Base-by-base conservation (phyloP, 2,888 invertebrate species). In the Diaprepes abbreviatus region DNA sequence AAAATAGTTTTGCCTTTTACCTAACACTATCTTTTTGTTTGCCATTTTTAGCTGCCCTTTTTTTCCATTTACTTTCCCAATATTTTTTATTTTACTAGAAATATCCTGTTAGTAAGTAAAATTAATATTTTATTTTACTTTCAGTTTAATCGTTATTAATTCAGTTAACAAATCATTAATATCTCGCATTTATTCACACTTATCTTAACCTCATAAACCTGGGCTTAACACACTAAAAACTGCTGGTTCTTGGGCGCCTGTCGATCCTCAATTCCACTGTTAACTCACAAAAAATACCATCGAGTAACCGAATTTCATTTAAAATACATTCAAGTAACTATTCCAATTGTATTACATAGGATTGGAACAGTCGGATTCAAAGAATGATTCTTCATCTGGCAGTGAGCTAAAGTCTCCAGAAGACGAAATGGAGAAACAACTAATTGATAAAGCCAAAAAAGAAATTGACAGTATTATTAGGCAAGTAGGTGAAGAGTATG, bases 401-500 rank as follows among this genome's bases (percentile, higher is more conserved):
- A 58, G 9, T 19, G 60, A 63, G 16, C 1, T 21, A 28, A 55
- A 57, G 9, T 36, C 63, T 14, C 28, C 43, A 35, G 40, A 50
- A 21, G 36, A 45, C 35, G 33, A 55, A 48, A 14, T 21, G 19
- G 40, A 38, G 19, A 48, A 55, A 12, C n/a, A 64, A n/a, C 58
- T 63, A 24, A 28, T 52, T 9, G 62, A 72, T 59, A 70, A 76
- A 79, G 67, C 72, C 73, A 16, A 79, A 78, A 63, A 73, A 75
- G 48, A 80, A 80, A 50, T 84, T 57, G 83, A 83, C 62, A 79
- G 78, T 54, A 84, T 84, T 43, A 83, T 84, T n/a, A 75, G 79
- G 21, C 78, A 81, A 28, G 83, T 83, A 0, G 79, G 79, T 6
- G 76, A 81, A 57, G 84, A 84, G 70, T 83, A 83, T 72, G 82